Base-by-base conservation (phyloP, 2,888 invertebrate genomes). In the Germaria angustata region DNA sequence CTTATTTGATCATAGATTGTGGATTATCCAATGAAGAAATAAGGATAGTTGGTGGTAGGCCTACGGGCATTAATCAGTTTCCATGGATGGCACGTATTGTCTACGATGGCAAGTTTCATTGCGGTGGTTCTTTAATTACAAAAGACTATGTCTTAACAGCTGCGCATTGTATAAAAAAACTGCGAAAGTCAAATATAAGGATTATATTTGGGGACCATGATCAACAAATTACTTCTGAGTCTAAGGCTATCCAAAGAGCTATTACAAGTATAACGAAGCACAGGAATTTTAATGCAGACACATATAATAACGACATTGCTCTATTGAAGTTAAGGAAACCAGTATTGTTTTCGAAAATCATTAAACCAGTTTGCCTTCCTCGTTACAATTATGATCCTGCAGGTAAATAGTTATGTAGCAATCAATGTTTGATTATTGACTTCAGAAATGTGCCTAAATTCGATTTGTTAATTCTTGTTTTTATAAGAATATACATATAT, bases 41-140 rank as follows among this genome's bases (percentile, higher is more conserved):
- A 89, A 93, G 97, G 86, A 96, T 97, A 85, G 96, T 97, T 72
- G 97, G 97, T 65, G 97, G 97, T 13, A 93, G 94, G 87, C 95
- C 96, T 22, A 95, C 96, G 0, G 95, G 95, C 66, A 93, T 95
- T 36, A 96, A 96, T 92, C 94, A 95, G 85, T 97, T 96, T 90
- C 97, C 97, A 8, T 97, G 97, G 97, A 94, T 97, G 91, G 97
- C 96, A 2, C 93, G 96, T 53, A 93, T 97, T 72, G 95, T 97
- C 13, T 97, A 97, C 90, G 96, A 97, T 88, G 96, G 96, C 0
- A 95, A 95, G 90, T 97, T 96, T 92, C 97, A 97, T 89, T 97
- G 97, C 88, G 97, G 97, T 0, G 97, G 95, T 22, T 96, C 96
- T 2, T 92, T 97, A 32, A 92, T 97, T 53, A 96, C 95, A 72